Percentiles rank a stretch among this genome's conserved stretches.
These are phyloP conservation scores for Sipha flava DNA, from an alignment of 1,140 invertebrate genomes.

Conservation along the genomic window DNA sequence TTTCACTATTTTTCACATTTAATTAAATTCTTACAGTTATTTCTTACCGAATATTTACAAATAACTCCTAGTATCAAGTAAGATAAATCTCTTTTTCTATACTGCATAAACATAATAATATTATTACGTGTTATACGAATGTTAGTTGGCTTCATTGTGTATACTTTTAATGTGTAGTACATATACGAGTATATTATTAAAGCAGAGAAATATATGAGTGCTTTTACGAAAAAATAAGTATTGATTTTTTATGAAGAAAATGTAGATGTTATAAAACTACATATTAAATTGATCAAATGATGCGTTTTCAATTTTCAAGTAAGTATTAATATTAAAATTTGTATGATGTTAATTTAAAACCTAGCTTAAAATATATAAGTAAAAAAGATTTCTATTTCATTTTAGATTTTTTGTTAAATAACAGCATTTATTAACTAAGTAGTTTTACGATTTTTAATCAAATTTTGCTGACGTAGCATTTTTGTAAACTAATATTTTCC, in stretches of 20 bases:
- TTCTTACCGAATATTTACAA: constrained; percentile 16
- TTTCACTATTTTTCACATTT: not conserved
- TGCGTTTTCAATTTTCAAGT: too few species aligned
- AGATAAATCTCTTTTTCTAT: not conserved
- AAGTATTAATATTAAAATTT: too few species aligned
- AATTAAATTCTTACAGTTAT: not conserved
- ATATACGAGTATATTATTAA: not conserved
- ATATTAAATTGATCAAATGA: too few species aligned
- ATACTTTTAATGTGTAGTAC: not conserved
- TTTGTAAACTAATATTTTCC: too few species aligned
- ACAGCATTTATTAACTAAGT: too few species aligned
- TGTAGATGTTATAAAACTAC: too few species aligned
- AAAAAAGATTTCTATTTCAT: too few species aligned
- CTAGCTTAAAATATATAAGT: too few species aligned
- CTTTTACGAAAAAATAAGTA: not conserved
- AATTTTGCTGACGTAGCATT: too few species aligned
- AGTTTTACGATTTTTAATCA: too few species aligned
- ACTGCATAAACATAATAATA: not conserved
- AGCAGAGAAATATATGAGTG: not conserved
- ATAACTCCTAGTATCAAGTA: not conserved
- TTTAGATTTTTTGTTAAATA: too few species aligned
- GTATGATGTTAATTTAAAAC: too few species aligned
- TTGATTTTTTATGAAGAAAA: constrained; percentile 14
- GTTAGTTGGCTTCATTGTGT: constrained; percentile 2
- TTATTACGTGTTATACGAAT: not conserved